Evolutionary conservation across 2,113 vertebrate genomes (phyloP).

Genomic region (Fulmarus glacialis): DNA sequence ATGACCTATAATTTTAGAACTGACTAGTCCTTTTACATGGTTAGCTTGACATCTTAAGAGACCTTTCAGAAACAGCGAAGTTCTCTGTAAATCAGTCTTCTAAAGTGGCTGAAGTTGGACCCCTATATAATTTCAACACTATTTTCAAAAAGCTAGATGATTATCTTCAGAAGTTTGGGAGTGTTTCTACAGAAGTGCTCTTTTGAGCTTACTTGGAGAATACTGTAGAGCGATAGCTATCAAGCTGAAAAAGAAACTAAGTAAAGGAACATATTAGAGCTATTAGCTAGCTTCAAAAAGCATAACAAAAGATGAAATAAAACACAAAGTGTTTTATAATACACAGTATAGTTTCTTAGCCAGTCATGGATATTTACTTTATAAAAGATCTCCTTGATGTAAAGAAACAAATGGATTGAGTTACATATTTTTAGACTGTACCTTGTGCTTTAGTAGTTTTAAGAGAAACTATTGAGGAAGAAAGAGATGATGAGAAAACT

Average conservation of each 20-base stretch:
- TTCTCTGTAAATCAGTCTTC: not conserved
- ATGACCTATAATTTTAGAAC: not conserved
- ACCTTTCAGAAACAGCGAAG: not conserved
- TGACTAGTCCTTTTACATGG: not conserved
- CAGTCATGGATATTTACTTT: constrained; percentile 5
- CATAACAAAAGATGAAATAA: not conserved
- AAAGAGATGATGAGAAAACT: constrained; percentile 43
- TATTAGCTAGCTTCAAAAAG: not conserved
- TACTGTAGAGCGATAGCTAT: not conserved
- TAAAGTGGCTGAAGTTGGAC: not conserved
- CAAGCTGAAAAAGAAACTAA: not conserved
- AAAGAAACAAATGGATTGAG: not conserved
- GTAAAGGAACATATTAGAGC: not conserved
- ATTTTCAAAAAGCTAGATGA: not conserved
- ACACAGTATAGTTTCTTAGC: not conserved
- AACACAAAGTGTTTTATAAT: not conserved
- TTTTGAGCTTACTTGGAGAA: not conserved
- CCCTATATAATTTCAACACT: not conserved
- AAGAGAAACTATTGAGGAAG: constrained; percentile 47
- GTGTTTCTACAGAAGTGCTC: not conserved
- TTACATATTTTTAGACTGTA: not conserved
- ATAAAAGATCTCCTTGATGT: constrained; percentile 21
- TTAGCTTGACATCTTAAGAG: not conserved
- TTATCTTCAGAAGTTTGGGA: not conserved
- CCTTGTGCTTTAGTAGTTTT: constrained; percentile 20